phyloP scores from a whole-genome alignment of 2,113 vertebrate species.

The Hyaena hyaena region DNA sequence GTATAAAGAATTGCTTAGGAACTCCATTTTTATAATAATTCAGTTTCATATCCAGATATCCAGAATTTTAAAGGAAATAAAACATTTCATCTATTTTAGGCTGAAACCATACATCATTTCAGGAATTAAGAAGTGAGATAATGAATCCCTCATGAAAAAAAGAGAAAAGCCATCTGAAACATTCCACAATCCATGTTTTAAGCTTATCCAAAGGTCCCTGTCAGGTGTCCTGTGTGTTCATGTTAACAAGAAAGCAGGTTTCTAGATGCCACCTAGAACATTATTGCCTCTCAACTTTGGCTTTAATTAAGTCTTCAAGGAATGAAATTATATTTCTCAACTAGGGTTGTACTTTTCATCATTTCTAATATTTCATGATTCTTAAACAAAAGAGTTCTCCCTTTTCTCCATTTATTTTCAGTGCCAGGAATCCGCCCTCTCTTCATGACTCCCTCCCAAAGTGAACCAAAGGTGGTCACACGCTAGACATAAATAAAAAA shows the following conservation, averaged over 20 bases:
- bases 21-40: constrained; percentile 41
- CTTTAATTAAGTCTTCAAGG: neutral
- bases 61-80: constrained; percentile 50
- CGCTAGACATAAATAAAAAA: neutral
- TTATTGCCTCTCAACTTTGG: neutral
- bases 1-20: constrained; percentile 48
- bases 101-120: neutral
- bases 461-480: constrained; percentile 18
- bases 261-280: constrained; percentile 3
- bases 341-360: neutral
- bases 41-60: constrained; percentile 53
- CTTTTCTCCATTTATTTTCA: constrained; percentile 43
- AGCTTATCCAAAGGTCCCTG: neutral
- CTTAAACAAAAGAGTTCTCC: neutral
- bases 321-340: constrained; percentile 39
- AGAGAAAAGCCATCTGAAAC: neutral
- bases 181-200: neutral
- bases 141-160: neutral
- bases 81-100: constrained; percentile 41
- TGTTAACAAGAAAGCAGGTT: neutral
- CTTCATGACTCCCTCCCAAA: neutral
- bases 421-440: neutral
- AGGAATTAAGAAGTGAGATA: constrained; percentile 44
- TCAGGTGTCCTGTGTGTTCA: neutral
- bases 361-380: constrained; percentile 17